Conservation (phyloP, 2,113 vertebrate species). For the Chelonoidis abingdonii region DNA sequence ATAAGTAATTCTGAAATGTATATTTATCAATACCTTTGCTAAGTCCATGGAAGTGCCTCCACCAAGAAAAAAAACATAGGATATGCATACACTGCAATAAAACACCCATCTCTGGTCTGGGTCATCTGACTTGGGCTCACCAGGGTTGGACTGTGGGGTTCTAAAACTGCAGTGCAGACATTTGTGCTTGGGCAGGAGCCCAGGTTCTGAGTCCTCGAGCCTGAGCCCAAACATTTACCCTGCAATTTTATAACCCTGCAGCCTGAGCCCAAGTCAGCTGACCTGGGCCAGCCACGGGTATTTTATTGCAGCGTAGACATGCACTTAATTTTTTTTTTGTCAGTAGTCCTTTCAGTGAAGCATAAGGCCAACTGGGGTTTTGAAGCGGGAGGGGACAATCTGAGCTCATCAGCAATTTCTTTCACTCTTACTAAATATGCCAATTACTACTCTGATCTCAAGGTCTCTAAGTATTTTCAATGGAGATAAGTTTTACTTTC, state of each 20-base stretch:
- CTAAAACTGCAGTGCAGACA: neutral
- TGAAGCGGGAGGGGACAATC: slow-evolving; percentile 7
- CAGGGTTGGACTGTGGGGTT: neutral
- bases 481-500: neutral
- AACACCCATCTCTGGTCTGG: neutral
- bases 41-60: slow-evolving; percentile 45
- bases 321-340: neutral
- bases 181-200: neutral
- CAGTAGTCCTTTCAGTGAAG: slow-evolving; percentile 58
- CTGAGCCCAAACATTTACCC: neutral
- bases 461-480: slow-evolving; percentile 1
- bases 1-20: slow-evolving; percentile 56
- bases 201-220: neutral
- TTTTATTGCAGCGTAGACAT: neutral
- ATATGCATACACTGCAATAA: neutral
- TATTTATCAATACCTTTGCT: slow-evolving; percentile 64
- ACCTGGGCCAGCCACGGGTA: neutral
- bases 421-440: slow-evolving; percentile 49
- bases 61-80: neutral
- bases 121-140: neutral
- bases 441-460: slow-evolving; percentile 24
- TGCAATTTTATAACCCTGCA: neutral
- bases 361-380: slow-evolving; percentile 22
- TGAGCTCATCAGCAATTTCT: slow-evolving; percentile 29
- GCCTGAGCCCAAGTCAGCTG: neutral